Evolutionary conservation across 92 coral and sea anemone genomes (phyloP), one percentile per base, ranked within the genome.

Genomic region (Siderastrea siderea): DNA sequence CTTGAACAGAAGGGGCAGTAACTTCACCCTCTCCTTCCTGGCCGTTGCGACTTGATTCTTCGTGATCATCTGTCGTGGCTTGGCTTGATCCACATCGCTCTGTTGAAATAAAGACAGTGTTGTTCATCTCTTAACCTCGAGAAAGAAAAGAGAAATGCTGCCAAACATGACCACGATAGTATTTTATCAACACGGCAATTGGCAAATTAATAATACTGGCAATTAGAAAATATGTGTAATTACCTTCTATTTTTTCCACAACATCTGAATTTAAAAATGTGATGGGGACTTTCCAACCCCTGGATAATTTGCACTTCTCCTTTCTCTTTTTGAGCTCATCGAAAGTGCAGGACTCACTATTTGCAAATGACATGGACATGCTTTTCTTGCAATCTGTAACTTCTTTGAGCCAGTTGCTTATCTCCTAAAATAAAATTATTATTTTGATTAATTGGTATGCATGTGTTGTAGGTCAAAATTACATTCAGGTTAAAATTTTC

Each of bases 221-320:
- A 4, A 6, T 10, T 10, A 14, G 13, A 9, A 14, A 14, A 3
- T 3, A 1, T 10, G 3, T 49, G 5, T 12, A 45, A 70, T 46
- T 51, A 74, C 79, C 79, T 74, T 74, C 2, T 2, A 74, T 4
- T 74, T 74, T 74, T 5, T 16, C 46, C 62, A 74, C 5, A 51
- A 74, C 79, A 53, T 78, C 54, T 15, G 70, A 2, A 67, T 68
- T 70, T 19, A 81, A 51, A 11, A 64, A 26, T 2, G 13, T 3
- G 6, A 47, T 5, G n/a, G 85, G 85, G 2, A 67, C 74, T 66
- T 81, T 81, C 85, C 85, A 81, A 2, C 77, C 85, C 61, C 74
- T 81, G 63, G 50, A 67, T 1, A 49, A 64, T 15, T 81, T 81
- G 74, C 75, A 63, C 13, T 63, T 70, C 3, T 81, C 63, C 0